These are phyloP conservation scores for Coregonus suidteri DNA, from an alignment of 2,797 vertebrate species.

Conservation along the genomic window DNA sequence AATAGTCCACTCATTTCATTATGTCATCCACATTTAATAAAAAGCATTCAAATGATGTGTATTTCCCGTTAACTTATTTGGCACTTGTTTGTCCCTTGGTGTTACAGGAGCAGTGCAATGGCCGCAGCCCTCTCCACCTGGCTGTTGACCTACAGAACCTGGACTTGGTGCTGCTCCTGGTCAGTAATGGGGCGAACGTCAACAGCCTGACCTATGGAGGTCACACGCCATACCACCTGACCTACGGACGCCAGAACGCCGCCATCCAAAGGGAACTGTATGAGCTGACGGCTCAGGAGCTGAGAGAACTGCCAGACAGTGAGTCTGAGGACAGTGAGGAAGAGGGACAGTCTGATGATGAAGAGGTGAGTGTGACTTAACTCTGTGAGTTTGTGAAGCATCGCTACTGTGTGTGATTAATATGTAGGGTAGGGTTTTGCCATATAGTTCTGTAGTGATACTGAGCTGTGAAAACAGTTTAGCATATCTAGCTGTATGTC, in stretches of 20 bases:
- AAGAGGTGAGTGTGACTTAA: conserved; percentile 59
- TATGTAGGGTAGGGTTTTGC: background rate
- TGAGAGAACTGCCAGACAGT: conserved; percentile 89
- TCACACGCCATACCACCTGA: conserved; percentile 92
- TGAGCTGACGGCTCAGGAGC: conserved; percentile 76
- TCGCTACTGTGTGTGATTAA: background rate
- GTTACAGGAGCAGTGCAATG: conserved; percentile 90
- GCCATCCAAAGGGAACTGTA: conserved; percentile 86
- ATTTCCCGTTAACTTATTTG: background rate
- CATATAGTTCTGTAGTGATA: background rate
- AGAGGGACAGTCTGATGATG: conserved; percentile 57
- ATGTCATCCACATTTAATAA: too few species aligned
- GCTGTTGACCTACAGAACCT: conserved; percentile 94
- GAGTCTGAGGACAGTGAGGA: conserved; percentile 87
- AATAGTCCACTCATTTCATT: background rate
- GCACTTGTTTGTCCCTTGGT: background rate
- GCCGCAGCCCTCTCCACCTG: conserved; percentile 89
- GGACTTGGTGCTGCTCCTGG: conserved; percentile 84
- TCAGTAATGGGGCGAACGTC: conserved; percentile 86
- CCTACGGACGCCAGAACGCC: conserved; percentile 84
- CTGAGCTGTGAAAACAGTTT: background rate
- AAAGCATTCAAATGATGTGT: background rate
- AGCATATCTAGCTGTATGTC: background rate
- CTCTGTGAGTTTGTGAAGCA: background rate
- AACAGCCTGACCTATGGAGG: conserved; percentile 93